Percentiles rank a stretch among this genome's conserved stretches.
These are phyloP conservation scores for Lasioglossum marginatum DNA, from an alignment of 2,888 invertebrate species.

Conservation along the genomic window DNA sequence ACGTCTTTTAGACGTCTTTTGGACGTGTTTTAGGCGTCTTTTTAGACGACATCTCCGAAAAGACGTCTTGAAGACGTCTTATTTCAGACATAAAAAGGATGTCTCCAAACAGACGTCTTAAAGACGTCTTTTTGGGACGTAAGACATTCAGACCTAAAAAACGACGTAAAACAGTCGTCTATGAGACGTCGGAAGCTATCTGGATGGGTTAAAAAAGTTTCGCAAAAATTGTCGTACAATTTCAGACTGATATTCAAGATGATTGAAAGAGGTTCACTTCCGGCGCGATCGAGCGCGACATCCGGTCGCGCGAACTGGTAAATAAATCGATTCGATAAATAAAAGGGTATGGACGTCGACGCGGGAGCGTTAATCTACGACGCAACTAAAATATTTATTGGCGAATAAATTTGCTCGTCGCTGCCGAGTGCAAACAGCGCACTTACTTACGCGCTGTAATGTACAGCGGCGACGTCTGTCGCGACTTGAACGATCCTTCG, in stretches of 20 bases:
- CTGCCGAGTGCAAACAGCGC: slow-evolving; percentile 29
- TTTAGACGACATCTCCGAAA: no score
- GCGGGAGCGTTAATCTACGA: slow-evolving; percentile 35
- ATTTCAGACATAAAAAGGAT: no score
- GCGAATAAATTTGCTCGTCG: slow-evolving; percentile 47
- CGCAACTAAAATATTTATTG: slow-evolving; percentile 51
- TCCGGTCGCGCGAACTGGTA: neutral
- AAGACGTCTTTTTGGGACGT: no score
- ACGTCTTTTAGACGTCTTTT: no score
- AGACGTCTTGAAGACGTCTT: no score
- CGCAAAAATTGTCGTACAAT: no score
- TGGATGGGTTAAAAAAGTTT: neutral
- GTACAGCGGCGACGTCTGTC: neutral
- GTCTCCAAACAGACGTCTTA: no score
- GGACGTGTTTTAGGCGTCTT: no score
- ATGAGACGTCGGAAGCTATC: no score
- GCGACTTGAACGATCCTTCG: neutral
- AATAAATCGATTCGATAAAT: slow-evolving; percentile 37
- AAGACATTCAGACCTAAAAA: no score
- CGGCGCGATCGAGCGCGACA: neutral
- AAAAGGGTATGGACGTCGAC: slow-evolving; percentile 27
- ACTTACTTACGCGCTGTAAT: slow-evolving; percentile 39
- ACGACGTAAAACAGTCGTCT: no score
- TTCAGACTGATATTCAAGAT: neutral
- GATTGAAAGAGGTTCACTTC: neutral